Conservation (phyloP, 2,797 vertebrate genomes). For the Nasua narica region DNA sequence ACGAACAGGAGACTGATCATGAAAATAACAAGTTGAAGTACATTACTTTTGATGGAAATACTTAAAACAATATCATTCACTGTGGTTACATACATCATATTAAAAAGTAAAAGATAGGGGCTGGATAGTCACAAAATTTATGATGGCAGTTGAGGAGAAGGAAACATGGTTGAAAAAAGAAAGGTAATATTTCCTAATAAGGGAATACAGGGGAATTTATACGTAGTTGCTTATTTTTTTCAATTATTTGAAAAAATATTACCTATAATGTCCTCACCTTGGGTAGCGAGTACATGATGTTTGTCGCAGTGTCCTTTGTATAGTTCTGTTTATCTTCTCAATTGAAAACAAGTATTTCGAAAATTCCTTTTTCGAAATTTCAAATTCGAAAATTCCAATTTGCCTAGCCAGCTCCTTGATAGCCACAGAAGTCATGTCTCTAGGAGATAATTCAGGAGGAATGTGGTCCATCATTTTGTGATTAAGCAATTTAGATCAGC, state of each 20-base stretch:
- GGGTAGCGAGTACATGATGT: background rate
- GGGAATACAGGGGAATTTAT: background rate
- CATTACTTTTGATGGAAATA: background rate
- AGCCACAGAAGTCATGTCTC: background rate
- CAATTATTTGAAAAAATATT: background rate
- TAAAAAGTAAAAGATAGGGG: background rate
- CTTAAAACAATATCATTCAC: background rate
- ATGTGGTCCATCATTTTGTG: background rate
- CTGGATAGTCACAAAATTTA: background rate
- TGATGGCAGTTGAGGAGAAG: background rate
- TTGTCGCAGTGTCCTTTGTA: background rate
- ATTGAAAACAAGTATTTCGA: constrained; percentile 47
- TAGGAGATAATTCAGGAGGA: background rate
- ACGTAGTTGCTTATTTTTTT: background rate
- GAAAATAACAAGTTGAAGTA: constrained; percentile 13
- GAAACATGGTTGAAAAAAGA: background rate
- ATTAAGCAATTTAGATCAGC: constrained; percentile 13
- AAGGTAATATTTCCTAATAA: background rate
- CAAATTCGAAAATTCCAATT: too few relatives aligned
- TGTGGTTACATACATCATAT: background rate
- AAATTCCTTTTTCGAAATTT: too few relatives aligned
- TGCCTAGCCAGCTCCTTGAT: background rate
- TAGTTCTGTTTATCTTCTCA: background rate
- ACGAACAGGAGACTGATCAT: background rate
- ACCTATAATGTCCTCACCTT: background rate